These are phyloP conservation scores for Troilus luridus DNA, from an alignment of 2,888 invertebrate genomes.

Conservation along the genomic window DNA sequence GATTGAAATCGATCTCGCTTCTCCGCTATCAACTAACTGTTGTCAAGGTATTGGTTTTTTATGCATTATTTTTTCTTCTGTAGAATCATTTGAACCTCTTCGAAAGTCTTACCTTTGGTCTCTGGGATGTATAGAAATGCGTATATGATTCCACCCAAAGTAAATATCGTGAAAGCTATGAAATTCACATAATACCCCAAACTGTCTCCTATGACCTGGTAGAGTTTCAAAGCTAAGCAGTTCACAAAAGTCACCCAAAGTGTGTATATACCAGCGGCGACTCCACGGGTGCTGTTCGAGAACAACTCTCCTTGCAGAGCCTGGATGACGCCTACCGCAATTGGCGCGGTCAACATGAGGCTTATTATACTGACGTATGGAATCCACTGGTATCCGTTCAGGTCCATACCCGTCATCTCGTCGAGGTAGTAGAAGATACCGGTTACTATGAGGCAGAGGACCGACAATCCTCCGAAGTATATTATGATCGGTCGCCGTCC, in stretches of 20 bases:
- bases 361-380: background rate
- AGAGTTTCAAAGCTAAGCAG: background rate
- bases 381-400: background rate
- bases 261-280: background rate
- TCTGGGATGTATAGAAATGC: background rate
- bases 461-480: background rate
- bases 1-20: too few relatives aligned
- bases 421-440: background rate
- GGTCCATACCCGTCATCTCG: background rate
- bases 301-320: background rate
- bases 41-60: too few relatives aligned
- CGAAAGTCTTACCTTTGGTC: conserved; percentile 1
- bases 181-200: background rate
- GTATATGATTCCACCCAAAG: background rate
- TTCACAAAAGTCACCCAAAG: background rate
- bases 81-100: background rate
- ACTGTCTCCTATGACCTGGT: background rate
- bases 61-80: background rate
- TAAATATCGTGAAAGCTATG: background rate
- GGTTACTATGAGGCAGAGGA: background rate
- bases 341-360: background rate
- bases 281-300: background rate
- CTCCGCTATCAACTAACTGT: too few relatives aligned
- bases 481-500: conserved; percentile 62
- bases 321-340: background rate